Percentiles rank a stretch among this genome's conserved stretches.
Evolutionary conservation across 2,888 invertebrate genomes (phyloP).

Genomic region (Gryllus longicercus): DNA sequence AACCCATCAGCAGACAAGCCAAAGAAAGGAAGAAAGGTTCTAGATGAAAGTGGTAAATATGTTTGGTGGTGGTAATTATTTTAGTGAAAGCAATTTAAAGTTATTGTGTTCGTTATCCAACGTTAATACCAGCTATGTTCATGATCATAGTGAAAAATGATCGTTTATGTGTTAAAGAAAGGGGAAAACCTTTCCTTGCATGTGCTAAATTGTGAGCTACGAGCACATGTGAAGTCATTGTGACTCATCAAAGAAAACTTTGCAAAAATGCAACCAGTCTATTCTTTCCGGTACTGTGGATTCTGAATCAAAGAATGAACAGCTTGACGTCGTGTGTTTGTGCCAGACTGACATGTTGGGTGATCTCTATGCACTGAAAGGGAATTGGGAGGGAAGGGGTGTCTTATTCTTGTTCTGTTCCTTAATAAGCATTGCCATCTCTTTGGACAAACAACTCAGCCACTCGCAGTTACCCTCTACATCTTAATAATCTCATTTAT

Average conservation of each 20-base stretch:
- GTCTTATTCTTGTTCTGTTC: background rate
- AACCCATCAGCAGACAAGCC: slow-evolving; percentile 50
- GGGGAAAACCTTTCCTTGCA: background rate
- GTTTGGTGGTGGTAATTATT: slow-evolving; percentile 70
- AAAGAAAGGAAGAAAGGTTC: slow-evolving; percentile 72
- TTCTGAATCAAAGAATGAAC: background rate
- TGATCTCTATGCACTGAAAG: slow-evolving; percentile 7
- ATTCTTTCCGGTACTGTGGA: slow-evolving; percentile 3
- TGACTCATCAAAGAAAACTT: background rate
- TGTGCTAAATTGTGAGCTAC: background rate
- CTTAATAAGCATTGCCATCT: background rate
- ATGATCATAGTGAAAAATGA: slow-evolving; percentile 19
- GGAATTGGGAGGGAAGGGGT: background rate
- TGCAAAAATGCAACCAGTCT: background rate
- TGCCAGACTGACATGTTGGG: slow-evolving; percentile 5
- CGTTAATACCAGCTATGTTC: background rate
- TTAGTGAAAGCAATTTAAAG: background rate
- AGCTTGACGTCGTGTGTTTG: background rate
- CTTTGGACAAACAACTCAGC: background rate
- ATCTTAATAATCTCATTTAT: background rate
- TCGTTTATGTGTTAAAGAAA: background rate
- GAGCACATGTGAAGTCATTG: background rate
- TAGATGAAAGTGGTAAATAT: slow-evolving; percentile 80
- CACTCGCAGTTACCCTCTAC: background rate
- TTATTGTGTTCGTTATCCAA: background rate